These are phyloP conservation scores for Dasysyrphus tricinctus DNA, from an alignment of 2,888 invertebrate genomes.

Conservation along the genomic window DNA sequence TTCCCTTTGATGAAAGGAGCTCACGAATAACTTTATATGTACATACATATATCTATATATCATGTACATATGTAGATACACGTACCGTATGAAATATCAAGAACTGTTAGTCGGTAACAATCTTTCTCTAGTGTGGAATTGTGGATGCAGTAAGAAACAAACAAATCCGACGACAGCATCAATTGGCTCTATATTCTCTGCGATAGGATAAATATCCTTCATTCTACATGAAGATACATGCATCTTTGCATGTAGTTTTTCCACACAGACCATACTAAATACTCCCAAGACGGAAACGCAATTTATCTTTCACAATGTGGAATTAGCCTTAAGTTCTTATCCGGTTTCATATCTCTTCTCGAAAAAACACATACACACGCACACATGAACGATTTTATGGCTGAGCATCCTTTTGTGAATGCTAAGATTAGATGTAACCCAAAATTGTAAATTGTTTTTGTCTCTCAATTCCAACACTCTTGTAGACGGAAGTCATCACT, in stretches of 20 bases:
- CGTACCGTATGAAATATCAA: slow-evolving; percentile 18
- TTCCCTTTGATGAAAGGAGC: slow-evolving; percentile 57
- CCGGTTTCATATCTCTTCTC: slow-evolving; percentile 43
- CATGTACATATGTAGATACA: not conserved
- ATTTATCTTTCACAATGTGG: slow-evolving; percentile 71
- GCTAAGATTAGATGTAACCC: slow-evolving; percentile 63
- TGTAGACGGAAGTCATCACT: slow-evolving; percentile 16
- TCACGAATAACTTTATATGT: slow-evolving; percentile 39
- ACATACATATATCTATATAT: not conserved
- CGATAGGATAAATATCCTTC: slow-evolving; percentile 53
- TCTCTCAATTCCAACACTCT: slow-evolving; percentile 5
- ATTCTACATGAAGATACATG: slow-evolving; percentile 61
- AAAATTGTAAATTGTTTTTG: slow-evolving; percentile 71
- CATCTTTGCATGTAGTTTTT: slow-evolving; percentile 54
- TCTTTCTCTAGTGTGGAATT: slow-evolving; percentile 22
- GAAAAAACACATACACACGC: not conserved
- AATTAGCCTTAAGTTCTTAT: slow-evolving; percentile 71
- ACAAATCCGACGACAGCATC: slow-evolving; percentile 74
- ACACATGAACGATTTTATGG: slow-evolving; percentile 20
- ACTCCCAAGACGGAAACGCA: slow-evolving; percentile 72
- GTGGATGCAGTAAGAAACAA: slow-evolving; percentile 62
- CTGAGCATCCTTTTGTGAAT: slow-evolving; percentile 45
- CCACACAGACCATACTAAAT: slow-evolving; percentile 48
- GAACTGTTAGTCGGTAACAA: slow-evolving; percentile 49
- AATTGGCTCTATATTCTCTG: slow-evolving; percentile 61